These are phyloP conservation scores for Aromia moschata DNA, from an alignment of 2,888 invertebrate species.

Conservation along the genomic window DNA sequence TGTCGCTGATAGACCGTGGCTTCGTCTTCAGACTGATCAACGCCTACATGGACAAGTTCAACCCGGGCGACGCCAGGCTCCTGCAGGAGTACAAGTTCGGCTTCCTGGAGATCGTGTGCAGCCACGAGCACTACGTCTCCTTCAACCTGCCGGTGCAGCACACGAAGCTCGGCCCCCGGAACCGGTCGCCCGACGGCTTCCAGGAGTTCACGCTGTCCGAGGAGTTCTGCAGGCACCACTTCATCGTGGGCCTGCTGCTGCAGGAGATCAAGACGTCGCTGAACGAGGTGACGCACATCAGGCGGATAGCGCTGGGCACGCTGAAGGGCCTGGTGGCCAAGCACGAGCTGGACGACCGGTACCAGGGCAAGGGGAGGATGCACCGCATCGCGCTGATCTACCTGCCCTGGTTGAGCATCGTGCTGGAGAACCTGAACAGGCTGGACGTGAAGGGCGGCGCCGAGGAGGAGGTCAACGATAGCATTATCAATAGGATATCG, in stretches of 20 bases:
- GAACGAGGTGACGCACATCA: conserved; percentile 83
- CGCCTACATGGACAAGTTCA: conserved; percentile 86
- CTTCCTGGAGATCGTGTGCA: conserved; percentile 89
- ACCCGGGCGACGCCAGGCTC: conserved; percentile 79
- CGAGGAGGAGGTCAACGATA: conserved; percentile 60
- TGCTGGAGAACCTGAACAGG: conserved; percentile 87
- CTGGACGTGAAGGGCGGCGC: conserved; percentile 66
- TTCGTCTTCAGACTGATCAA: conserved; percentile 91
- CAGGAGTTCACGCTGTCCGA: conserved; percentile 75
- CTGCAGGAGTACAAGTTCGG: conserved; percentile 92
- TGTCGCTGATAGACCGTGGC: conserved; percentile 94
- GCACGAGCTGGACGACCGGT: conserved; percentile 93
- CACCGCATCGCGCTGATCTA: conserved; percentile 89
- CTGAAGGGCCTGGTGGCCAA: conserved; percentile 90
- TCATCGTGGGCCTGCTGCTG: conserved; percentile 85
- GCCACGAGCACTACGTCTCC: conserved; percentile 94
- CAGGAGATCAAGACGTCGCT: conserved; percentile 89
- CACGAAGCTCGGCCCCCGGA: conserved; percentile 69
- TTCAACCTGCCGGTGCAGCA: conserved; percentile 89
- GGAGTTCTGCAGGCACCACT: conserved; percentile 91
- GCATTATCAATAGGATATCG: conserved; percentile 65
- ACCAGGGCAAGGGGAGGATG: conserved; percentile 81
- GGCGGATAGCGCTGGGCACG: conserved; percentile 81
- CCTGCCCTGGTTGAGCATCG: conserved; percentile 88
- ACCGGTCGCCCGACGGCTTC: conserved; percentile 62